Evolutionary conservation across 2,113 vertebrate genomes (phyloP).

Genomic region (Caranx ignobilis): DNA sequence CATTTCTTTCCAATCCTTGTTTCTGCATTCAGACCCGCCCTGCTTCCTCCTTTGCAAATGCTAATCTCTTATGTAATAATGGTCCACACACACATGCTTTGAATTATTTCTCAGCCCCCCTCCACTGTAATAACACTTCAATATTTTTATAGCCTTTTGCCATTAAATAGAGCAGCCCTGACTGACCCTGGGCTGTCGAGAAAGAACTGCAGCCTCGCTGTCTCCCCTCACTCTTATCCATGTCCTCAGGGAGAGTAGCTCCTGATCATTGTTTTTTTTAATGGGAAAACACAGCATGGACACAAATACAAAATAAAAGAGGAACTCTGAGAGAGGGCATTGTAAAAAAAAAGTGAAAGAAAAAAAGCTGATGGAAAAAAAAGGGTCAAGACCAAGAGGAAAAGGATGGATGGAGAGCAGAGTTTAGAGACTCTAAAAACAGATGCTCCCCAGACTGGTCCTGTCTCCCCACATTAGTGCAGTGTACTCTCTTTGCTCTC

Average conservation of each 20-base stretch:
- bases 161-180: conserved; percentile 39
- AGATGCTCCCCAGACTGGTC: conserved; percentile 68
- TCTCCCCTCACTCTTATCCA: conserved; percentile 21
- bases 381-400: conserved; percentile 32
- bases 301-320: conserved; percentile 18
- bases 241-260: conserved; percentile 43
- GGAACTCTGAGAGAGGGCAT: conserved; percentile 1
- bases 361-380: not conserved
- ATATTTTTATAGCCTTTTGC: conserved; percentile 64
- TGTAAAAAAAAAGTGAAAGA: not conserved
- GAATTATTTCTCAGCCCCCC: conserved; percentile 63
- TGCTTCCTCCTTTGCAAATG: conserved; percentile 21
- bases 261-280: conserved; percentile 38
- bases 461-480: conserved; percentile 74
- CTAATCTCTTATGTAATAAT: conserved; percentile 58
- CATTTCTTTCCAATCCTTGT: conserved; percentile 36
- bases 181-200: conserved; percentile 43
- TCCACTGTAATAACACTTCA: conserved; percentile 50
- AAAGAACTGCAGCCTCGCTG: conserved; percentile 44
- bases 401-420: conserved; percentile 28
- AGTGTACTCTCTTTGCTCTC: conserved; percentile 27
- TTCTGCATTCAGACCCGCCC: conserved; percentile 26
- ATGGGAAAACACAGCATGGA: conserved; percentile 33
- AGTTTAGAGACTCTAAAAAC: conserved; percentile 67
- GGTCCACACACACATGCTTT: conserved; percentile 40